Conservation (phyloP, 2,113 vertebrate genomes). For the Sinocyclocheilus rhinocerous region DNA sequence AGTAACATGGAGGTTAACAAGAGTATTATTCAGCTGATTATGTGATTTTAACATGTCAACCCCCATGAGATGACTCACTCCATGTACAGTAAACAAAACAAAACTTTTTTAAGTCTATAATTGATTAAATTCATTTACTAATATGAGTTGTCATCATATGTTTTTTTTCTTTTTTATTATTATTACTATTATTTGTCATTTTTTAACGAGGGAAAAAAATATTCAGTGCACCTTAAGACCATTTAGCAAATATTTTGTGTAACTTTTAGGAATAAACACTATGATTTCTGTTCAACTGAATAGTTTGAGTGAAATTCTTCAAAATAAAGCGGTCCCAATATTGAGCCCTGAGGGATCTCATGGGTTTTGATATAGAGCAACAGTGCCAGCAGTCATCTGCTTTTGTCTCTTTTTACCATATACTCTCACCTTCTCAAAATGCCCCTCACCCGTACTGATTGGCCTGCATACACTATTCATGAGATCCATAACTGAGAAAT, state of each 20-base stretch:
- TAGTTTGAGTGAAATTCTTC: conserved; percentile 23
- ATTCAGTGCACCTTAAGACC: background rate
- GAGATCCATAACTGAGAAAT: conserved; percentile 83
- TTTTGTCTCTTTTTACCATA: conserved; percentile 70
- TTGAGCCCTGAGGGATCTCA: conserved; percentile 56
- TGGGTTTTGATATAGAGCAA: conserved; percentile 76
- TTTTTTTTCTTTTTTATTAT: background rate
- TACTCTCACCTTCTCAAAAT: conserved; percentile 62
- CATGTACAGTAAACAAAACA: background rate
- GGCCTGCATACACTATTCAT: conserved; percentile 83
- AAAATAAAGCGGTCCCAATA: background rate
- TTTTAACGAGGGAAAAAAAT: background rate
- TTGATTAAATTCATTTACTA: too few species aligned
- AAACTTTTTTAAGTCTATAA: background rate
- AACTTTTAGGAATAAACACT: background rate
- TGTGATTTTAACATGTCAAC: background rate
- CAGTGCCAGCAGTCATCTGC: conserved; percentile 77
- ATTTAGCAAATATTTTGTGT: background rate
- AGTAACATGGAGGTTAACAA: background rate
- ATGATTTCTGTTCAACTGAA: background rate
- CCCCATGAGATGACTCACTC: background rate
- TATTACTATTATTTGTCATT: background rate
- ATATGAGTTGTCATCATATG: background rate
- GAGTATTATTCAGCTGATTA: background rate
- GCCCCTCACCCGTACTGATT: conserved; percentile 75